These are phyloP conservation scores for Burhinus oedicnemus DNA, from an alignment of 2,113 vertebrate species.

Conservation along the genomic window DNA sequence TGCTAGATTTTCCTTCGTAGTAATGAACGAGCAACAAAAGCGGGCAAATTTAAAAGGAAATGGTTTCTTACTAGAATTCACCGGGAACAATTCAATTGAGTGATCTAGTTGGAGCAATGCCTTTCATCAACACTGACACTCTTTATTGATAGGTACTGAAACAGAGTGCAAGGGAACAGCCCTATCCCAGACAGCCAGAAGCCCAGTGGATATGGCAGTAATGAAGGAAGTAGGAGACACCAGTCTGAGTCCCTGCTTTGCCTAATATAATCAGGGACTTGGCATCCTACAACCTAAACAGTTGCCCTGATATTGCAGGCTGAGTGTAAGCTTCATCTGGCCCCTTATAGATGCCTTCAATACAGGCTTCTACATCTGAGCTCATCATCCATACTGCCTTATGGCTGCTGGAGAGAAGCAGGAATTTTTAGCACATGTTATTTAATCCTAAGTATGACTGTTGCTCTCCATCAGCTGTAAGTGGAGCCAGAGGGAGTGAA, in stretches of 20 bases:
- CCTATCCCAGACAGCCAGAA: constrained; percentile 1
- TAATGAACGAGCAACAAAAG: background rate
- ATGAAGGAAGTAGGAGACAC: constrained; percentile 35
- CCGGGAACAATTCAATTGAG: background rate
- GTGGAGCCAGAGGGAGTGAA: background rate
- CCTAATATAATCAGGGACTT: background rate
- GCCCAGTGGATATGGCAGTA: background rate
- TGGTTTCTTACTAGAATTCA: background rate
- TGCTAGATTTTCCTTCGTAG: background rate
- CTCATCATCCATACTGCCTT: background rate
- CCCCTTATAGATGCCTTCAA: background rate
- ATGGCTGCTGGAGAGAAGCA: background rate
- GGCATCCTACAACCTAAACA: background rate
- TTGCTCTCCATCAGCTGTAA: background rate
- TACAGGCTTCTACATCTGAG: background rate
- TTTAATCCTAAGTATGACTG: background rate
- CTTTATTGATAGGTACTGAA: background rate
- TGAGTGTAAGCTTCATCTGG: background rate
- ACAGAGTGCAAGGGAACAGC: background rate
- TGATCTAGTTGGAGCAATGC: background rate
- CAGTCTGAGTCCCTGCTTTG: constrained; percentile 9
- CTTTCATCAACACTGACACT: background rate
- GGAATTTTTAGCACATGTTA: background rate
- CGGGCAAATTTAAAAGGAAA: background rate
- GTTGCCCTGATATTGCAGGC: background rate